A percentile compares a stretch with the other conserved stretches of the same genome.
These are phyloP conservation scores for Xanthorhoe designata DNA, from an alignment of 2,888 invertebrate species.

Conservation along the genomic window DNA sequence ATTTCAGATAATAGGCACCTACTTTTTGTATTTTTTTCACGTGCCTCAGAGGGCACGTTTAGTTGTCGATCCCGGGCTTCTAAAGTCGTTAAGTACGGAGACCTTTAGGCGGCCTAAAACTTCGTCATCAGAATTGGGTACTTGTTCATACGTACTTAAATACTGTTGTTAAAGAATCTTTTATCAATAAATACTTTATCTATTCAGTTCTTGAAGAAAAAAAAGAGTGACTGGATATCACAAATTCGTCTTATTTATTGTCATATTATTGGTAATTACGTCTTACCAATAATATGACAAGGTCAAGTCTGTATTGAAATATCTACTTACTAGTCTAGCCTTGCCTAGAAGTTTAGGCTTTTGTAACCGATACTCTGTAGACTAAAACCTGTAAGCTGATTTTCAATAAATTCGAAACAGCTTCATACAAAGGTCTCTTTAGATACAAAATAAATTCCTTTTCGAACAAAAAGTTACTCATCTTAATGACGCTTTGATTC, in stretches of 20 bases:
- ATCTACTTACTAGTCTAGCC: neutral
- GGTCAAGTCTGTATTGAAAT: neutral
- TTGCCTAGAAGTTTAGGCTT: neutral
- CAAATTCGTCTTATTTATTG: too few relatives aligned
- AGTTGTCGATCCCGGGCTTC: too few relatives aligned
- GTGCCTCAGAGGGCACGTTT: too few relatives aligned
- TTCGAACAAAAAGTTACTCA: slow-evolving; percentile 36
- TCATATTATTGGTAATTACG: too few relatives aligned
- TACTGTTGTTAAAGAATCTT: slow-evolving; percentile 12
- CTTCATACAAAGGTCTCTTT: slow-evolving; percentile 11
- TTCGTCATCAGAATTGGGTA: too few relatives aligned
- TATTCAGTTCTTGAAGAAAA: neutral
- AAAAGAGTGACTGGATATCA: neutral
- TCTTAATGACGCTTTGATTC: slow-evolving; percentile 46
- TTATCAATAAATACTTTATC: neutral
- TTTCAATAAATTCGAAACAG: slow-evolving; percentile 2
- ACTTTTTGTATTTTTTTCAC: slow-evolving; percentile 8
- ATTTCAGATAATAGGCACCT: slow-evolving; percentile 25
- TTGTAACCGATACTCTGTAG: neutral
- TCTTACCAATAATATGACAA: neutral
- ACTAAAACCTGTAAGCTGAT: neutral
- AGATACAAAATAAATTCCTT: slow-evolving; percentile 26
- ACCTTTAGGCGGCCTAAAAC: too few relatives aligned
- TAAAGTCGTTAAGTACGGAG: too few relatives aligned
- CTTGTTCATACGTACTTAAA: too few relatives aligned